Base-by-base conservation (phyloP, 2,113 vertebrate species). In the Bambusicola thoracicus region DNA sequence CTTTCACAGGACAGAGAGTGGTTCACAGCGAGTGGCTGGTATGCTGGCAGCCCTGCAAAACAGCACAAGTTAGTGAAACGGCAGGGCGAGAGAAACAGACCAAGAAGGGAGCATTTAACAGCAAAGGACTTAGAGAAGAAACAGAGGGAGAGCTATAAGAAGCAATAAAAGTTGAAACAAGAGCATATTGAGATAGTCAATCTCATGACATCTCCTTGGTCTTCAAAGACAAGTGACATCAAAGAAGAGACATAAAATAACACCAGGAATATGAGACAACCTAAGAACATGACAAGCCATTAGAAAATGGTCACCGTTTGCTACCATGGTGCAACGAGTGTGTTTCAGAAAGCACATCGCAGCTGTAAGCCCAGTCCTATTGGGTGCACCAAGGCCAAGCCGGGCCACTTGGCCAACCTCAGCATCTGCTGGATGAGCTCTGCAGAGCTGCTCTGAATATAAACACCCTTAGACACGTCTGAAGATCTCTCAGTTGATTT, bases 221-320 rank as follows among this genome's bases (percentile, higher is more conserved):
- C 43, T n/a, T 21, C 0, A 0, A 85, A 82, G 29, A 49, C 68
- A 73, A 68, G 19, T 56, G 20, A 43, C 1, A 40, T 29, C 51
- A 63, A 34, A 53, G 51, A 78, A 43, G 17, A 13, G 5, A 75
- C 0, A 55, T 38, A 74, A 92, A 88, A 88, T 21, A 40, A 74
- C 25, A 0, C n/a, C 81, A 66, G 36, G 80, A 53, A 41, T 49
- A 46, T 38, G 40, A 18, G 40, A 73, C 29, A 62, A 40, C 46
- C 14, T 9, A 53, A 49, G 48, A 25, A 8, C 3, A 0, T 0
- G 0, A 56, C 15, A 40, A 85, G 56, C 72, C 78, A 36, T 32
- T 40, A 61, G 70, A 27, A 89, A 77, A 70, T 76, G 85, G 86
- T 68, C 34, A 34, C 38, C n/a, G 48, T 49, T 25, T 19, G 62